These are phyloP conservation scores for Polypedilum vanderplanki DNA, from an alignment of 1,140 invertebrate genomes.

Conservation along the genomic window DNA sequence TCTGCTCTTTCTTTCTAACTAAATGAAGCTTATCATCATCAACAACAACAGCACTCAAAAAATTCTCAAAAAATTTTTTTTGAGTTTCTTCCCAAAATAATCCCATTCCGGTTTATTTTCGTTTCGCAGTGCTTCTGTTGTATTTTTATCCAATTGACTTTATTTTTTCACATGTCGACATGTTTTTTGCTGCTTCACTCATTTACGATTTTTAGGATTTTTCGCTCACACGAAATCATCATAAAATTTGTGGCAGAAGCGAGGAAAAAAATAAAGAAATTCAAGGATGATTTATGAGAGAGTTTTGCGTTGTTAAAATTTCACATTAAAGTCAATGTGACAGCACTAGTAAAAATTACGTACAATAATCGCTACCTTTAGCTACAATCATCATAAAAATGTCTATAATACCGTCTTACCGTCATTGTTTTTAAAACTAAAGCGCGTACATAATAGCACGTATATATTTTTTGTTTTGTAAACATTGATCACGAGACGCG, in stretches of 20 bases:
- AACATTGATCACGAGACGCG: constrained; percentile 7
- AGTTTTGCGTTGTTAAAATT: neutral
- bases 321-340: neutral
- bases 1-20: too few relatives aligned
- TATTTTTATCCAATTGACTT: constrained; percentile 15
- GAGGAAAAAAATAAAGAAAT: neutral
- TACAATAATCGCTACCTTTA: too few relatives aligned
- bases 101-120: constrained; percentile 11
- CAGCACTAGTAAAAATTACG: neutral
- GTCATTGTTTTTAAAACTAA: too few relatives aligned
- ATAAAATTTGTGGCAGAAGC: neutral
- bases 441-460: too few relatives aligned
- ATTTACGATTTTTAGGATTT: neutral
- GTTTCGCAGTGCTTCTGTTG: neutral
- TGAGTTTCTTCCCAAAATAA: neutral
- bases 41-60: neutral
- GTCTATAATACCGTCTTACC: too few relatives aligned
- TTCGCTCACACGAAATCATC: neutral
- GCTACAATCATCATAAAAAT: too few relatives aligned
- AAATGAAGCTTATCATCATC: neutral
- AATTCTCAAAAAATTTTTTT: neutral
- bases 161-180: constrained; percentile 11
- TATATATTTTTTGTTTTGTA: neutral
- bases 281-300: neutral
- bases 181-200: neutral